phyloP scores from a whole-genome alignment of 2,113 vertebrate species.

The Sebastes fasciatus region DNA sequence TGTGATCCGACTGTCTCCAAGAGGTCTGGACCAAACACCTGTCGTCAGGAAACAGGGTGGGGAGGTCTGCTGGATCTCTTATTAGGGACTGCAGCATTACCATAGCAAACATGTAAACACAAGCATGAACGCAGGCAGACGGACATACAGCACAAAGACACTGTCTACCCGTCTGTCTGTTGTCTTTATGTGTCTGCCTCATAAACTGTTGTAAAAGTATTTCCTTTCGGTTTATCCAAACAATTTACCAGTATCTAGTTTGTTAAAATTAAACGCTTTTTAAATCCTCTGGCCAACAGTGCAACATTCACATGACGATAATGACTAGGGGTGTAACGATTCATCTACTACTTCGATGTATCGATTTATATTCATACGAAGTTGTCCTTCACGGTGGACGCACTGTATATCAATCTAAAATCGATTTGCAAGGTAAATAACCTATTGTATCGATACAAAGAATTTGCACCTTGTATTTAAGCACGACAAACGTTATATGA shows the following conservation, averaged over 20 bases:
- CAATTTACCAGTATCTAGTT: neutral
- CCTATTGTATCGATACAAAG: too few relatives aligned
- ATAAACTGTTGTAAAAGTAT: neutral
- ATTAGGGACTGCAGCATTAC: slow-evolving; percentile 23
- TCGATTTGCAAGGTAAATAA: too few relatives aligned
- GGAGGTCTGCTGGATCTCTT: slow-evolving; percentile 32
- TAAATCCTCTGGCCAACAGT: neutral
- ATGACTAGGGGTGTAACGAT: neutral
- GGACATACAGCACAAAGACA: neutral
- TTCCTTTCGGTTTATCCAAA: neutral
- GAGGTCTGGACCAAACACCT: slow-evolving; percentile 71
- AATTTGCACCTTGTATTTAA: too few relatives aligned
- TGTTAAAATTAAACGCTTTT: neutral
- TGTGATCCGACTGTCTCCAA: slow-evolving; percentile 58
- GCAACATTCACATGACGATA: neutral
- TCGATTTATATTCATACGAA: too few relatives aligned
- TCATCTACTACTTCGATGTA: too few relatives aligned
- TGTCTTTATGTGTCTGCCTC: neutral
- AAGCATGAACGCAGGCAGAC: neutral
- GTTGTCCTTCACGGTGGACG: too few relatives aligned
- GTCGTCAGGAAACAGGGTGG: slow-evolving; percentile 45
- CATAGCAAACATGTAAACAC: slow-evolving; percentile 46
- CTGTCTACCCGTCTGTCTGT: neutral
- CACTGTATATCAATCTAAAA: too few relatives aligned
- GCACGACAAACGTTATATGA: too few relatives aligned